Base-by-base conservation (phyloP, 2,113 vertebrate species). In the Canis aureus region DNA sequence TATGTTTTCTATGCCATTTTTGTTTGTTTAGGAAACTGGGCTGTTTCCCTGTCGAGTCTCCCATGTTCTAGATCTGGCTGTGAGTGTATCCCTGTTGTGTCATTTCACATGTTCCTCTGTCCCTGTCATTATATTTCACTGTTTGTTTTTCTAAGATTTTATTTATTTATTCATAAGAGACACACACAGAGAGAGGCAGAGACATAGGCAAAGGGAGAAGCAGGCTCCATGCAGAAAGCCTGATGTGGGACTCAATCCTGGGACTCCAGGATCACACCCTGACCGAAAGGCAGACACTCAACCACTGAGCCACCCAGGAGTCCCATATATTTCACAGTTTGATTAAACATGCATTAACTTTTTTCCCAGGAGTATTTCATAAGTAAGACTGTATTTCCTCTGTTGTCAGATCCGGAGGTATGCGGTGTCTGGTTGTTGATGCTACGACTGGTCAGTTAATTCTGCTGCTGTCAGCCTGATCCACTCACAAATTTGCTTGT, bases 21-120 rank as follows among this genome's bases (percentile, higher is more conserved):
- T 93, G 66, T 71, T 95, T 94, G 60, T 66, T 94, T n/a, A 84
- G 43, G 86, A 64, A 94, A 76, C 27, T 9, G 22, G 38, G 19
- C 57, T 19, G 25, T 74, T 95, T 67, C 66, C 87, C 35, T 67
- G 13, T 85, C 19, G 13, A 38, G 38, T 53, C 69, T 79, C 62
- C 53, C 62, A 20, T 22, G 53, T 71, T 86, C 81, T 62, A 27
- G 29, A 53, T 86, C 20, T 35, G 38, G 62, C 71, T 91, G 53
- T 91, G 53, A 95, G 29, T 86, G 23, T 35, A 51, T 10, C 71
- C 71, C 38, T 35, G 22, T 55, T 32, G 20, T 25, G 43, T 51
- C 53, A 53, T 32, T 86, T 86, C 60, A 71, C 66, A 43, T 12
- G 32, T 60, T 80, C 73, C 32, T 79, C 35, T 49, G 55, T 19